These are phyloP conservation scores for Macquaria australasica DNA, from an alignment of 2,113 vertebrate genomes.

Conservation along the genomic window DNA sequence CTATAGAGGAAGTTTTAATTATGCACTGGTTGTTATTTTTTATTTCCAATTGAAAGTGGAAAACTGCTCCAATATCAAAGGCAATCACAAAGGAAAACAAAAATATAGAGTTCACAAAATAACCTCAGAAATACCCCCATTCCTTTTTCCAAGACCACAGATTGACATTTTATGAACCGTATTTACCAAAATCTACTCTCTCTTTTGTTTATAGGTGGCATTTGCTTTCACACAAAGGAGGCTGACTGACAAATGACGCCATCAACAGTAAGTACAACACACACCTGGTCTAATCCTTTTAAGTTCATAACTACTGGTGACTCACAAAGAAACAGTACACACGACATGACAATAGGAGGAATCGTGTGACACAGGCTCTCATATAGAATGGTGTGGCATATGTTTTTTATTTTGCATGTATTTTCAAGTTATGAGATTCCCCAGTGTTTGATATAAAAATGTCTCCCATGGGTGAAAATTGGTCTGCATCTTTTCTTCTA, in stretches of 20 bases:
- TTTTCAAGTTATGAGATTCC: constrained; percentile 38
- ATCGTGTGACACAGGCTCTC: not conserved
- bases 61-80: constrained; percentile 66
- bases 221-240: constrained; percentile 44
- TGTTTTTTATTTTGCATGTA: not conserved
- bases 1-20: constrained; percentile 61
- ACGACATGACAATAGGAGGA: not conserved
- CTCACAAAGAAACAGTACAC: not conserved
- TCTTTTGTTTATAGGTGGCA: constrained; percentile 66
- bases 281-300: constrained; percentile 10
- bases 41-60: constrained; percentile 62
- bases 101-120: constrained; percentile 55
- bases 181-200: constrained; percentile 37
- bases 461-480: constrained; percentile 35
- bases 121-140: constrained; percentile 48
- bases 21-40: constrained; percentile 50
- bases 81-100: constrained; percentile 57
- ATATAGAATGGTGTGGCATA: not conserved
- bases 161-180: constrained; percentile 48
- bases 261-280: constrained; percentile 43
- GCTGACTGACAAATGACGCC: constrained; percentile 24
- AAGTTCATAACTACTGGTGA: not conserved
- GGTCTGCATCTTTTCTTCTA: constrained; percentile 36
- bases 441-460: constrained; percentile 47
- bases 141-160: constrained; percentile 58